Conservation (phyloP, 2,113 vertebrate species). For the Lamprotornis superbus region DNA sequence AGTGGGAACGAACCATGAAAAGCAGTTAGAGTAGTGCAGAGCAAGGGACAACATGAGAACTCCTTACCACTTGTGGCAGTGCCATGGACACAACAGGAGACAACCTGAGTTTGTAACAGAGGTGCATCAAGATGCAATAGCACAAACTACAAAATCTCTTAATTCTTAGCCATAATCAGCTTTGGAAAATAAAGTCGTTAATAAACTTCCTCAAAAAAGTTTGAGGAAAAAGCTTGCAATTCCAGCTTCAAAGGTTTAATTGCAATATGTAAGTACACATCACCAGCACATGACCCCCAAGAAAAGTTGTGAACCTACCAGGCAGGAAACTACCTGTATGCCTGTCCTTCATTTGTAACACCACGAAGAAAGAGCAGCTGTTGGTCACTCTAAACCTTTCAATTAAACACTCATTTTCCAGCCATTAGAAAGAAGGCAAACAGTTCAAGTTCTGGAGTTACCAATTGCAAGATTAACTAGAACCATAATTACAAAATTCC, state of each 20-base stretch:
- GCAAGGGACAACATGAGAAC: not conserved
- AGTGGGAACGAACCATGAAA: not conserved
- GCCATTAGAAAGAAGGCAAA: not conserved
- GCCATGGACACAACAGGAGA: fast-evolving
- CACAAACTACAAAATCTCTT: not conserved
- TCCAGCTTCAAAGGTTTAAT: not conserved
- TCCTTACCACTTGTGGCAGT: not conserved
- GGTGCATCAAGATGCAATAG: fast-evolving
- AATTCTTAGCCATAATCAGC: not conserved
- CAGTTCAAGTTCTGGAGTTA: not conserved
- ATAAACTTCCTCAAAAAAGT: not conserved
- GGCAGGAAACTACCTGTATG: not conserved
- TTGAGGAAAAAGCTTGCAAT: not conserved
- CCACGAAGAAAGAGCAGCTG: not conserved
- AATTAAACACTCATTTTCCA: slow-evolving; percentile 28
- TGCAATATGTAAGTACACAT: not conserved
- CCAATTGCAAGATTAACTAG: slow-evolving; percentile 17
- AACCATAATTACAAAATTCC: slow-evolving; percentile 44
- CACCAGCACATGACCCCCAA: not conserved
- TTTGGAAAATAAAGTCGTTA: not conserved
- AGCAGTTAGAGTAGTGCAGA: not conserved
- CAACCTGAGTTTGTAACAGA: not conserved
- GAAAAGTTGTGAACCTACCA: not conserved
- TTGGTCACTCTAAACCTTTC: not conserved
- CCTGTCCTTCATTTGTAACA: not conserved